These are phyloP conservation scores for Clarias laeviceps DNA, from an alignment of 2,797 vertebrate genomes.

Conservation along the genomic window DNA sequence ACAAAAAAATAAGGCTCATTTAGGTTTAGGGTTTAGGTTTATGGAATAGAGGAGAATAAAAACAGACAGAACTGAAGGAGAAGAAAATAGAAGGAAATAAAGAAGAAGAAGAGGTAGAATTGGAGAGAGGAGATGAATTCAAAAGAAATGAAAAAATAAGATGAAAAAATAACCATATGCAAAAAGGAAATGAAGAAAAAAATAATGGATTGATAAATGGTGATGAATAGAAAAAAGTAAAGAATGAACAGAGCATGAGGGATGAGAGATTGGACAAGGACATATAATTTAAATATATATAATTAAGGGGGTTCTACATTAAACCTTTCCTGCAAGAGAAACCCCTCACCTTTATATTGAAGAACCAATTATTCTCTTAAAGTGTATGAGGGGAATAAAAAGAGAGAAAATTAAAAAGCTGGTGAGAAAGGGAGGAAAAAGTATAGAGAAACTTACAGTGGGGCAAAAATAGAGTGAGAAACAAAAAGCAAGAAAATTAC, in stretches of 20 bases:
- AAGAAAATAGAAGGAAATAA: neutral
- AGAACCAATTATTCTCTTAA: neutral
- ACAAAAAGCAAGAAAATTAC: neutral
- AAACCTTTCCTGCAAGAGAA: neutral
- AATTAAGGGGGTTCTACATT: neutral
- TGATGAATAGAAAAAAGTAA: neutral
- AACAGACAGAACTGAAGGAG: neutral
- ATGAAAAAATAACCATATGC: too few species aligned
- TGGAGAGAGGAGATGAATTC: neutral
- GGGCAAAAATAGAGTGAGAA: neutral
- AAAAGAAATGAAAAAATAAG: neutral
- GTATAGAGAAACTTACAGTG: neutral
- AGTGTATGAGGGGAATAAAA: neutral
- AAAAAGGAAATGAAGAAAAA: neutral
- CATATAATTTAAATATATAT: neutral
- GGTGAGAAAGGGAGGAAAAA: neutral
- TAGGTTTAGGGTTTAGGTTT: neutral
- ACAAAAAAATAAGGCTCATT: neutral
- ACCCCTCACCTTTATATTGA: neutral
- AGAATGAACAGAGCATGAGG: neutral
- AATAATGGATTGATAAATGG: neutral
- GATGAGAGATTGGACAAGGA: neutral
- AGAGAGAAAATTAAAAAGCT: neutral
- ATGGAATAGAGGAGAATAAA: neutral
- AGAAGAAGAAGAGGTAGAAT: neutral